phyloP scores from a whole-genome alignment of 2,113 vertebrate species.

The Spilogale gracilis region DNA sequence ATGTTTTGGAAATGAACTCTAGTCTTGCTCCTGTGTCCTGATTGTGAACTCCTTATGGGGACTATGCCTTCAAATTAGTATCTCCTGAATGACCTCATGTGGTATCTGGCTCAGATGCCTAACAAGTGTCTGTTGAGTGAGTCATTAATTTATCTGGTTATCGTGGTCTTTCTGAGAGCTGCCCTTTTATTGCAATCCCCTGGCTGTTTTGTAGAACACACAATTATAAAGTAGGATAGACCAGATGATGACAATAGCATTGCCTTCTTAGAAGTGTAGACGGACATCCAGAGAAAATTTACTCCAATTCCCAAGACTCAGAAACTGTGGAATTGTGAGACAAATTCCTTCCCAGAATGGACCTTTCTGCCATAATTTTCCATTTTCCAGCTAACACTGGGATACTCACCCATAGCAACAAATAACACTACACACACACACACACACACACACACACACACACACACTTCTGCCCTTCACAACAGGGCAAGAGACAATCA shows the following conservation, averaged over 20 bases:
- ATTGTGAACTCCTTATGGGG: neutral
- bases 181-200: neutral
- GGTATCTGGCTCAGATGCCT: neutral
- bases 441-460: too few relatives aligned
- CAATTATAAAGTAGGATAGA: neutral
- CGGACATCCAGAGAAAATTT: neutral
- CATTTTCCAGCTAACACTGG: neutral
- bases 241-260: neutral
- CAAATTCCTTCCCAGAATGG: neutral
- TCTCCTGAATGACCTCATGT: neutral
- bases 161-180: neutral
- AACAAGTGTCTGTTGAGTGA: neutral
- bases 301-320: neutral
- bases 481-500: neutral
- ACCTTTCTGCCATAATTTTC: neutral
- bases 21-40: neutral
- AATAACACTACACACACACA: neutral
- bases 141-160: neutral
- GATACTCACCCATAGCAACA: neutral
- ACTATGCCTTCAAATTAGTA: neutral
- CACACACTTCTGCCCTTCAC: neutral
- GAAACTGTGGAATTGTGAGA: neutral
- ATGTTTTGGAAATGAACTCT: neutral
- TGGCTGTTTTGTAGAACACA: neutral
- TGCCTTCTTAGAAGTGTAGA: neutral